Conservation (phyloP, 2,113 vertebrate genomes). For the Centropus unirufus region DNA sequence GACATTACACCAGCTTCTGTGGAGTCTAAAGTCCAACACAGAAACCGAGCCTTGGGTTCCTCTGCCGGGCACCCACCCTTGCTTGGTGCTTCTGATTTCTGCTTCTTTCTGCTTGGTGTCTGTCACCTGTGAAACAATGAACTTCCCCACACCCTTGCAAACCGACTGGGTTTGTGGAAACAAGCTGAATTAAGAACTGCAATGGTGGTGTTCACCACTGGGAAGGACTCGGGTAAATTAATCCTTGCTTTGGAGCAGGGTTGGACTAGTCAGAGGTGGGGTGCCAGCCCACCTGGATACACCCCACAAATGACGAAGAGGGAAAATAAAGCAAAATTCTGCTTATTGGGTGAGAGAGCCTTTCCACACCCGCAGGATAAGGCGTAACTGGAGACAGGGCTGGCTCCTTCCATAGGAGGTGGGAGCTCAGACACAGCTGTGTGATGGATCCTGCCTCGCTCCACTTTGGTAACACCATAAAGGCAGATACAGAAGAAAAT, state of each 20-base stretch:
- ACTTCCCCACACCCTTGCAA: no score
- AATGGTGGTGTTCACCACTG: not conserved
- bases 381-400: not conserved
- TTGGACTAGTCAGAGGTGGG: not conserved
- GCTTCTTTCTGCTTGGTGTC: not conserved
- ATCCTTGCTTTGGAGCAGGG: not conserved
- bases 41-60: accelerated
- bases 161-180: not conserved
- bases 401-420: accelerated
- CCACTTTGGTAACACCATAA: not conserved
- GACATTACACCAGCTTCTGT: accelerated
- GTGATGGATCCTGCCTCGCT: not conserved
- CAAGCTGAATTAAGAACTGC: not conserved
- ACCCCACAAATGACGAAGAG: not conserved
- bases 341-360: not conserved
- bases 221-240: not conserved
- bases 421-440: not conserved
- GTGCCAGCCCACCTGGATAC: not conserved
- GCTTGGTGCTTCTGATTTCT: accelerated
- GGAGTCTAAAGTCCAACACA: not conserved
- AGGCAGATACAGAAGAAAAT: accelerated
- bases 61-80: not conserved
- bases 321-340: not conserved
- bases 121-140: not conserved
- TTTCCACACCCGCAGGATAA: accelerated